Evolutionary conservation across 2,797 vertebrate genomes (phyloP), one percentile per base, ranked within the genome.

Genomic region (Brachyalestes nurse): DNA sequence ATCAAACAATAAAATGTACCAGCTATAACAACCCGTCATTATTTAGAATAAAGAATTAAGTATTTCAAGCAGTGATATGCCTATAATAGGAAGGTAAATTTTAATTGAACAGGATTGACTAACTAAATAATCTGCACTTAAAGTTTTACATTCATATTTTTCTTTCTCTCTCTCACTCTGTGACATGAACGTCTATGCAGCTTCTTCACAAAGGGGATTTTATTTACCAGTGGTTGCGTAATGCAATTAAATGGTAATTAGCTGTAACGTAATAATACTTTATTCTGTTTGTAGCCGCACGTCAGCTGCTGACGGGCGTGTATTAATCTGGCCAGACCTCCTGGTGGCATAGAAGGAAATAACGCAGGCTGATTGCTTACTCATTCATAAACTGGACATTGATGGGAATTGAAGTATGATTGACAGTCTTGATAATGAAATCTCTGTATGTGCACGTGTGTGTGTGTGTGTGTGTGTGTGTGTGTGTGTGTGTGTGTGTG

Each of bases 371-470:
- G 64, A 73, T 74, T 73, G 38, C 51, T 84, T 74, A 53, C 25
- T 25, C 62, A 69, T 82, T 80, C 64, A 74, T 66, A 58, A 49
- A 71, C 51, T 58, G 67, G 61, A 70, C 70, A 77, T 60, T 77
- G 69, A 80, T 83, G 57, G 40, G 60, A 74, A 60, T 12, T 80
- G 72, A 42, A 65, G 53, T 51, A 84, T 75, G 75, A 84, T 51
- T 65, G 65, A 78, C 72, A 75, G 58, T 53, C 45, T 21, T 17
- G 34, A 53, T 67, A 78, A 78, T 83, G 16, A 75, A 78, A 88
- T 85, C 83, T 90, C 81, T 87, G 85, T 77, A 34, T 75, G 79
- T 72, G 66, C 49, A 38, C 55, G 42, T 82, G 25, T 65, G 61
- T 83, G 47, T 64, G 19, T 55, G 42, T 28, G n/a, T 53, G 21